Evolutionary conservation across 1,140 invertebrate genomes (phyloP), one percentile per base, ranked within the genome.

Genomic region (Lepidotrigona ventralis): DNA sequence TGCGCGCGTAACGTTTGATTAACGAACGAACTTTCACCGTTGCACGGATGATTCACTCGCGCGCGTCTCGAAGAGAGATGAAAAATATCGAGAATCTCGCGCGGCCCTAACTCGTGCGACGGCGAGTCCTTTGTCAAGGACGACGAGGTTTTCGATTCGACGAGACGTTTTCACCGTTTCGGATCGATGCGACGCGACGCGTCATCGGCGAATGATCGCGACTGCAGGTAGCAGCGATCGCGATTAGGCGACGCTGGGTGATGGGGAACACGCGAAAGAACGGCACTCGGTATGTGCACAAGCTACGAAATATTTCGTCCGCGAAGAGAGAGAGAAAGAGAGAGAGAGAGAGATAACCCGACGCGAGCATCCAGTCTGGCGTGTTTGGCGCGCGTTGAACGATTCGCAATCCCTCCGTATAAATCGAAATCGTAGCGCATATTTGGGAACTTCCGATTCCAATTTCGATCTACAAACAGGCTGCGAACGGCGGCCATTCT

Each of bases 401-500:
- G 75, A 66, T 66, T 79, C 81, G 68, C 68, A 79, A 83, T 83
- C 68, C 81, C 51, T 51, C 81, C 51, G 12, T 72, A 79, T 79
- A 66, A 83, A 83, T 79, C 69, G 76, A 79, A 71, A 73, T 68
- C 77, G 77, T 23, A n/a, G 51, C 69, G 46, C 23, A 69, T 83
- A 83, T 83, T 83, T 83, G 82, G 60, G 56, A 83, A 83, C 69
- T 83, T 73, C 58, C 77, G 60, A 72, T 83, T 83, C 29, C 82
- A 83, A 83, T 83, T 79, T 79, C 77, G 69, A 79, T 83, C 81
- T 83, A 79, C 81, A 83, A 83, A 83, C 68, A 83, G 58, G n/a
- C 46, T 14, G 51, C 60, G 79, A 75, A 39, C 72, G 51, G 46
- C 9, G 21, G 15, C 75, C 54, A 76, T 82, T 82, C 80, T 82